phyloP scores from a whole-genome alignment of 2,113 vertebrate species.

The Raja brachyura region DNA sequence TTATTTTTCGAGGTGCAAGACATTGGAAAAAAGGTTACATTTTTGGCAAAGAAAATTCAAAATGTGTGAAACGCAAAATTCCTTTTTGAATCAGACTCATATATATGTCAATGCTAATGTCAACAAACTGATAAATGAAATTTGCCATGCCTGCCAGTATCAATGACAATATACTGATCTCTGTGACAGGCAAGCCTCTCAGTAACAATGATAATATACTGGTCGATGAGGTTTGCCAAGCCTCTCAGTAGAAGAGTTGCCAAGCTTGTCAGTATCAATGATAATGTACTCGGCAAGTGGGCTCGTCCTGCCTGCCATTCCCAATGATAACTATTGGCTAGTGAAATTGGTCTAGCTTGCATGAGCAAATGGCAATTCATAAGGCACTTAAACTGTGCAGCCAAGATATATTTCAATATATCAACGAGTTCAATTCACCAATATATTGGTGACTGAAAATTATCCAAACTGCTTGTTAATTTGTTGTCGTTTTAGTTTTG shows the following conservation, averaged over 20 bases:
- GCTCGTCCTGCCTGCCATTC: background rate
- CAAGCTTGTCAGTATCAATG: background rate
- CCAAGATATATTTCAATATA: too few relatives aligned
- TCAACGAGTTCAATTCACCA: background rate
- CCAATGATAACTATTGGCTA: background rate
- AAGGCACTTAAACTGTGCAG: too few relatives aligned
- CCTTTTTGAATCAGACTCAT: background rate
- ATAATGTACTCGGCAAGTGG: background rate
- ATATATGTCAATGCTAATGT: background rate
- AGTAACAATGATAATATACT: background rate
- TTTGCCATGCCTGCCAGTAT: background rate
- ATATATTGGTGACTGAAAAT: background rate
- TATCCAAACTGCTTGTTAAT: background rate
- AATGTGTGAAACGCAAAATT: background rate
- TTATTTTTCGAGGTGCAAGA: background rate
- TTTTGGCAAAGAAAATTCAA: background rate
- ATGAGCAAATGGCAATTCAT: too few relatives aligned
- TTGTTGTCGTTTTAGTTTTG: background rate
- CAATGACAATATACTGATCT: background rate
- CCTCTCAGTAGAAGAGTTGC: background rate
- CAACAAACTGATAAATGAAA: background rate
- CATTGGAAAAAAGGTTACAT: background rate
- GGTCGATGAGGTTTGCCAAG: too few relatives aligned
- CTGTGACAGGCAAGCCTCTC: background rate
- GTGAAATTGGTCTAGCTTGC: background rate